Base-by-base conservation (phyloP, 2,113 vertebrate genomes). In the Tretioscincus oriximinensis region DNA sequence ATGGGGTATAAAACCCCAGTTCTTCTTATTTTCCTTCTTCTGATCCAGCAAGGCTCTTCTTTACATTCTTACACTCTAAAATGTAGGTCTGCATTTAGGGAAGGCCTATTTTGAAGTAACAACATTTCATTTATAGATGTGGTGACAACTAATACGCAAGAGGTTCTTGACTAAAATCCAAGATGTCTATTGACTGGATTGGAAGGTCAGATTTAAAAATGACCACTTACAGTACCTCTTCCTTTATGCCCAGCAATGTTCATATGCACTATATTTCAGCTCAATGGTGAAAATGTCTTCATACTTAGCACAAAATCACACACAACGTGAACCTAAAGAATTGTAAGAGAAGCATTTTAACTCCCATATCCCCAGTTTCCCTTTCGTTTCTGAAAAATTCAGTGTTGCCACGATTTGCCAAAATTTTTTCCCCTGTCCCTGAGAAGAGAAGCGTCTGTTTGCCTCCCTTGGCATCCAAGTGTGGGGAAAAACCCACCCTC, bases 331-430 rank as follows among this genome's bases (percentile, higher is more conserved):
- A 74, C 71, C 70, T 35, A 35, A 54, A 81, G 7, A 68, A 29
- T 1, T 8, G 26, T 68, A 68, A 61, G 10, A 7, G 65, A 61
- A 7, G 24, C 35, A 49, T 76, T 70, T 77, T 2, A 63, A 61
- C 22, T 49, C 67, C 64, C 10, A 14, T 7, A 47, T 22, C 22
- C 54, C 68, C 28, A 18, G 4, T 28, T 49, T 49, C 68, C 31
- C 70, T 72, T 45, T 20, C 20, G 63, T 74, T 63, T 24, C 47
- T 76, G 1, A 21, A 68, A 75, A 41, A 41, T 41, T 4, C 18
- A 29, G 49, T 84, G 73, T 58, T 85, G 77, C 81, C 61, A 71
- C 85, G 73, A 87, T 80, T 63, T 76, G 5, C 29, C 24, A 85
- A 76, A 81, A 75, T 29, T 31, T 78, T 80, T 85, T 86, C 81